Conservation (phyloP, 2,797 vertebrate genomes). For the Premnoplex brunnescens region DNA sequence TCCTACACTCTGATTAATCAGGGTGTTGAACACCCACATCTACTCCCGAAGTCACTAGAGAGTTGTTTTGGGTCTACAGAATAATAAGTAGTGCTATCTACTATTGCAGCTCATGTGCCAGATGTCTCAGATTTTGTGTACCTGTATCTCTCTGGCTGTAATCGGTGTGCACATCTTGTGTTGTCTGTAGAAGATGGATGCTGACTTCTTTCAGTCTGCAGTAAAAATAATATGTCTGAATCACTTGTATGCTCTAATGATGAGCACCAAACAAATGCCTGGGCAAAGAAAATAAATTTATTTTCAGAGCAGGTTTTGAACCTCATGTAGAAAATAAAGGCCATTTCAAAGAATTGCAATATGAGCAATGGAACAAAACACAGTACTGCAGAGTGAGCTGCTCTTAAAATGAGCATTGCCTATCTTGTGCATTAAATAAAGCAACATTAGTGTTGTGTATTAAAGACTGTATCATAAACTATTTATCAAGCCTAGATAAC, state of each 20-base stretch:
- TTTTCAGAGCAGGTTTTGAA: neutral
- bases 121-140: slow-evolving; percentile 23
- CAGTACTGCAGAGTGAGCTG: neutral
- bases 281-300: neutral
- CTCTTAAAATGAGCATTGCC: neutral
- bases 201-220: neutral
- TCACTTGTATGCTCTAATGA: neutral
- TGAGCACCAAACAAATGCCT: neutral
- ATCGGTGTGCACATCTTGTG: neutral
- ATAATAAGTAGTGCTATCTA: slow-evolving; percentile 14
- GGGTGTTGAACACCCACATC: slow-evolving; percentile 4
- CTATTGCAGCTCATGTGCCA: slow-evolving; percentile 6
- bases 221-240: neutral
- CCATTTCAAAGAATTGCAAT: neutral
- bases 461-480: neutral
- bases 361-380: neutral
- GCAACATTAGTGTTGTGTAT: neutral
- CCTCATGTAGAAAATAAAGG: neutral
- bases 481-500: neutral
- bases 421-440: neutral
- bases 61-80: neutral
- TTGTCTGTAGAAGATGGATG: neutral
- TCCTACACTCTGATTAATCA: slow-evolving; percentile 40
- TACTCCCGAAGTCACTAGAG: slow-evolving; percentile 23
- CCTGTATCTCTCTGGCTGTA: neutral